These are phyloP conservation scores for Cryptocheilus praepositus DNA, from an alignment of 2,888 invertebrate species.

Conservation along the genomic window DNA sequence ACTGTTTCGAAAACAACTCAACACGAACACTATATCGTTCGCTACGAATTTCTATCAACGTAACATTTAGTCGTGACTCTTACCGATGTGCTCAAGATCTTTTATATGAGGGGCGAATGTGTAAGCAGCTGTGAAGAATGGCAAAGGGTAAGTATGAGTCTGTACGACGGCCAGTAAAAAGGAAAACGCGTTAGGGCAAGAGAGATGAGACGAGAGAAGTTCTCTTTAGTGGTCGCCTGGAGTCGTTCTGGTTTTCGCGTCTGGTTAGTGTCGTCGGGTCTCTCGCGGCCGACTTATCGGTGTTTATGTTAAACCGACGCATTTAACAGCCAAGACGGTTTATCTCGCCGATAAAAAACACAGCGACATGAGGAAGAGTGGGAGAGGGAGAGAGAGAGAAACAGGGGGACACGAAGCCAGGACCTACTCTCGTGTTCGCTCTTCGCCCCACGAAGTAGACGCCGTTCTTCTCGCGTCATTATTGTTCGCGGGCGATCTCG, in stretches of 20 bases:
- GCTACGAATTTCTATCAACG: too few species aligned
- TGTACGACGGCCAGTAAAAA: not conserved
- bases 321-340: conserved; percentile 65
- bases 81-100: too few species aligned
- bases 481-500: conserved; percentile 42
- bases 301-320: conserved; percentile 71
- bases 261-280: conserved; percentile 66
- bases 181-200: conserved; percentile 13
- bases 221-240: conserved; percentile 17
- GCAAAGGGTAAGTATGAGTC: not conserved
- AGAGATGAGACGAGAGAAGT: conserved; percentile 9
- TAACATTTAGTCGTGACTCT: too few species aligned
- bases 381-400: conserved; percentile 14
- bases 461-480: conserved; percentile 41
- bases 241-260: conserved; percentile 55
- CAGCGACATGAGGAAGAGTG: not conserved
- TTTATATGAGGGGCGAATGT: too few species aligned
- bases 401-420: conserved; percentile 5
- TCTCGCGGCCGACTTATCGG: conserved; percentile 67
- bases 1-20: too few species aligned
- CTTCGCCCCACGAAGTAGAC: conserved; percentile 26
- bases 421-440: not conserved
- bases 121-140: too few species aligned
- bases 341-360: conserved; percentile 70
- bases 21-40: too few species aligned